phyloP scores from a whole-genome alignment of 2,113 vertebrate genomes.

The Siniperca knerii region DNA sequence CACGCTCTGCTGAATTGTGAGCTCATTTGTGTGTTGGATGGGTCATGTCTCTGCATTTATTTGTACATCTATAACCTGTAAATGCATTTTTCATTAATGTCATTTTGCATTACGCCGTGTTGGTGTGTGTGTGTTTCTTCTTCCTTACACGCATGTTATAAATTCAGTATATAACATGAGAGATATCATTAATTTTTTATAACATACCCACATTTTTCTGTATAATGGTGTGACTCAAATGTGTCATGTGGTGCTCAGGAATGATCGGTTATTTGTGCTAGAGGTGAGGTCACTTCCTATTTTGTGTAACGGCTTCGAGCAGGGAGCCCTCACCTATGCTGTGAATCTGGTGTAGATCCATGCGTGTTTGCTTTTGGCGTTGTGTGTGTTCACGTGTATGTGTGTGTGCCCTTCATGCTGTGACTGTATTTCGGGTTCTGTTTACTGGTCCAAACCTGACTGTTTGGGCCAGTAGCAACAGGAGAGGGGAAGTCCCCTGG shows the following conservation, averaged over 20 bases:
- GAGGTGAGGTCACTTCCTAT: conserved; percentile 70
- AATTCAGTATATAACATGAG: not conserved
- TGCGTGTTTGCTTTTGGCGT: conserved; percentile 26
- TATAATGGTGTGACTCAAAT: conserved; percentile 25
- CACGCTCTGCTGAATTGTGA: conserved; percentile 52
- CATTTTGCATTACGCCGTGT: not conserved
- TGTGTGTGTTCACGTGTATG: not conserved
- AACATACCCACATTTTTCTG: not conserved
- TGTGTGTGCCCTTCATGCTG: conserved; percentile 54
- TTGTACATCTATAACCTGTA: conserved; percentile 36
- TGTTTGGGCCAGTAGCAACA: conserved; percentile 64
- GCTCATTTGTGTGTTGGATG: conserved; percentile 53
- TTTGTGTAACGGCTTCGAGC: conserved; percentile 47
- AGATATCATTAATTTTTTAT: no score
- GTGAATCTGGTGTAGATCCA: conserved; percentile 33
- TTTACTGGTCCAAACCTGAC: conserved; percentile 62
- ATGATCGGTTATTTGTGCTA: conserved; percentile 28
- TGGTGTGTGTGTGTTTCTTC: conserved; percentile 23
- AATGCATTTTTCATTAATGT: conserved; percentile 22
- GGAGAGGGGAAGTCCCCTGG: conserved; percentile 75
- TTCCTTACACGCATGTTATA: not conserved
- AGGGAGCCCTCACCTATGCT: conserved; percentile 44
- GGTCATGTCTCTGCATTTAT: conserved; percentile 52
- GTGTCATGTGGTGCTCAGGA: conserved; percentile 25
- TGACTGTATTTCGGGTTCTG: conserved; percentile 68